Evolutionary conservation across 2,797 vertebrate genomes (phyloP).

Genomic region (Muscicapa comitata): DNA sequence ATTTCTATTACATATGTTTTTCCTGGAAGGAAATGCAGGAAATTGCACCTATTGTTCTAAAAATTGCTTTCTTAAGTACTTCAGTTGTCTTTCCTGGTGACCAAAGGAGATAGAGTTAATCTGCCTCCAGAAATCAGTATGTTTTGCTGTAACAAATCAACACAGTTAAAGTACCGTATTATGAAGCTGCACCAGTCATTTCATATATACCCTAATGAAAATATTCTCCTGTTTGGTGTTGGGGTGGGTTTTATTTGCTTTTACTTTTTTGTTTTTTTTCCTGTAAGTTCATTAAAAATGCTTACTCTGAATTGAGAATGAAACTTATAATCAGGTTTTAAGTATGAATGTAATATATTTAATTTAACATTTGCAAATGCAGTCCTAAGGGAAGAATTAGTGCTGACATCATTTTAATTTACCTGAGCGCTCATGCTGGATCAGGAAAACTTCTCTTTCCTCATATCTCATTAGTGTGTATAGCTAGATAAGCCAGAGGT

Average conservation of each 20-base stretch:
- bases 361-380: not conserved
- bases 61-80: not conserved
- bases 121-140: not conserved
- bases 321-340: not conserved
- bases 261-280: not conserved
- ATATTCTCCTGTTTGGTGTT: not conserved
- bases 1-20: not conserved
- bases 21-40: not conserved
- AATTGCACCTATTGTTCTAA: not conserved
- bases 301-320: not conserved
- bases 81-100: not conserved
- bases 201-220: not conserved
- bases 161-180: not conserved
- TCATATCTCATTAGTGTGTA: not conserved
- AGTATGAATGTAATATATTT: not conserved
- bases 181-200: not conserved
- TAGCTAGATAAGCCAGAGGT: not conserved
- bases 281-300: not conserved
- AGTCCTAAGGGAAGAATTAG: not conserved
- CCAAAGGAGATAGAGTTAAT: not conserved
- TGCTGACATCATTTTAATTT: not conserved
- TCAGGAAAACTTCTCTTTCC: not conserved
- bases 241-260: not conserved
- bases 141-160: not conserved
- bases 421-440: not conserved